Percentiles rank a stretch among this genome's conserved stretches.
Conservation (phyloP, 2,888 invertebrate species). For the Microctonus hyperodae region DNA sequence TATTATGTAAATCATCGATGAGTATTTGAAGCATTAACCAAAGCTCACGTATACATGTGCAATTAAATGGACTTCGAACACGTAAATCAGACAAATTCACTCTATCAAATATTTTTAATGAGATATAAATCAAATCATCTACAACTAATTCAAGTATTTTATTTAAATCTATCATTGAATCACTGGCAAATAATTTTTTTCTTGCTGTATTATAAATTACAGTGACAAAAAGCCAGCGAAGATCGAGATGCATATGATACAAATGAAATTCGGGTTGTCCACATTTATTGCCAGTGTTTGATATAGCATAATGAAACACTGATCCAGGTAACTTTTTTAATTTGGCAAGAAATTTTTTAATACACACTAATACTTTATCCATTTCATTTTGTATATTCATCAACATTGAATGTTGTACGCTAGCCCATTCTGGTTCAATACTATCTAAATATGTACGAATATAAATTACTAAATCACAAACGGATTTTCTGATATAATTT, state of each 20-base stretch:
- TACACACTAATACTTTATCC: slow-evolving; percentile 44
- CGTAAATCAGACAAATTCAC: slow-evolving; percentile 62
- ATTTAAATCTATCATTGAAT: slow-evolving; percentile 47
- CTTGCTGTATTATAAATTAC: slow-evolving; percentile 47
- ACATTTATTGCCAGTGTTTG: slow-evolving; percentile 62
- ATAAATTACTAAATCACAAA: slow-evolving; percentile 51
- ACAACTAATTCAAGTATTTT: slow-evolving; percentile 48
- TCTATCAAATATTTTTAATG: slow-evolving; percentile 60
- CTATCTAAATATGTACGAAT: slow-evolving; percentile 50
- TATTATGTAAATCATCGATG: slow-evolving; percentile 56
- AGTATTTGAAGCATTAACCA: slow-evolving; percentile 67
- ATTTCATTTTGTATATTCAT: slow-evolving; percentile 46
- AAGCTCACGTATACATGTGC: slow-evolving; percentile 68
- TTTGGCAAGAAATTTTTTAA: slow-evolving; percentile 49
- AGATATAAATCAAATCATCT: slow-evolving; percentile 58
- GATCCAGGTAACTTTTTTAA: slow-evolving; percentile 59
- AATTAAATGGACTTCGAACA: slow-evolving; percentile 66
- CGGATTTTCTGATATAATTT: slow-evolving; percentile 43
- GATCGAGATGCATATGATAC: slow-evolving; percentile 65
- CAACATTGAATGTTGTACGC: background rate
- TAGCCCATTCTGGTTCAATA: slow-evolving; percentile 35
- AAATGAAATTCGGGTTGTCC: slow-evolving; percentile 64
- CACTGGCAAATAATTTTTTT: slow-evolving; percentile 41
- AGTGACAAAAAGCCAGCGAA: slow-evolving; percentile 63
- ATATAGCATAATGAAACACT: slow-evolving; percentile 59